Percentiles rank a stretch among this genome's conserved stretches.
Conservation (phyloP, 2,888 invertebrate species). For the Agriopis leucophaearia region DNA sequence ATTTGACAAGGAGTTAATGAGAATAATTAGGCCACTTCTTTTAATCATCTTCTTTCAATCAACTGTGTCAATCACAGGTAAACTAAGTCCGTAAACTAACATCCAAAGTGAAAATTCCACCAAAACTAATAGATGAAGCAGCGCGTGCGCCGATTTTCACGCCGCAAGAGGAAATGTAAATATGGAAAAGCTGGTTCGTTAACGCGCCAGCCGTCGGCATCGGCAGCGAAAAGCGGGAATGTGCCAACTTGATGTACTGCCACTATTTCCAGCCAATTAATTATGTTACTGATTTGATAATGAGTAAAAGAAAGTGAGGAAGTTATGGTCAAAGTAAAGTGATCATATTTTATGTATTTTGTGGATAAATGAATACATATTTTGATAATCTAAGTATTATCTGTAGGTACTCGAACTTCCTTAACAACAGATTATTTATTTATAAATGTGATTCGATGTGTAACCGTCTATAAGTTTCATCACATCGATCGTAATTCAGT, state of each 20-base stretch:
- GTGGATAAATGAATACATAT: too few species aligned
- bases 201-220: not conserved
- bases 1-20: too few species aligned
- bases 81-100: not conserved
- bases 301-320: not conserved
- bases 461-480: slow-evolving; percentile 18
- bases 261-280: not conserved
- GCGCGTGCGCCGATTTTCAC: slow-evolving; percentile 25
- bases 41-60: too few species aligned
- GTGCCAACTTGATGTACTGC: slow-evolving; percentile 13
- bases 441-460: slow-evolving; percentile 12
- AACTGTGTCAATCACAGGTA: not conserved
- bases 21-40: too few species aligned
- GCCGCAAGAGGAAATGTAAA: slow-evolving; percentile 23
- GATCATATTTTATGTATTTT: not conserved
- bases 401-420: too few species aligned
- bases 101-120: not conserved
- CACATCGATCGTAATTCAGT: slow-evolving; percentile 30
- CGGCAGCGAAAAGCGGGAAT: slow-evolving; percentile 4
- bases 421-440: not conserved
- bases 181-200: slow-evolving; percentile 17
- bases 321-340: not conserved
- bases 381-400: too few species aligned
- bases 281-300: not conserved
- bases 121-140: slow-evolving; percentile 5